Conservation (phyloP, 1,140 invertebrate genomes). For the Berghia stephanieae region DNA sequence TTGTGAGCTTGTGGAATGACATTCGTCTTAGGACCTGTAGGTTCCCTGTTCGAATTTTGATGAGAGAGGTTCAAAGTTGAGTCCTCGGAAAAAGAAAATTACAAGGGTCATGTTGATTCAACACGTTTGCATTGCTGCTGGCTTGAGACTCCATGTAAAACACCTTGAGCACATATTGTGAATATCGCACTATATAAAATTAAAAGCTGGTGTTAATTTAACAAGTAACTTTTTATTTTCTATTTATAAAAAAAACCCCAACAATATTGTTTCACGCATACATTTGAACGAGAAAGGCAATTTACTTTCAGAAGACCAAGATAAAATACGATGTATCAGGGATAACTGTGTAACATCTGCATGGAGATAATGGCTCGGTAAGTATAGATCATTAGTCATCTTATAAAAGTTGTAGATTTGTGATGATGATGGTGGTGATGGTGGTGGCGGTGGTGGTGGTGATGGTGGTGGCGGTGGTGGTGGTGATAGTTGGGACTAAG, state of each 20-base stretch:
- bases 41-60: too few species aligned
- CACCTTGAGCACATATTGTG: too few species aligned
- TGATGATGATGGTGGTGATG: slow-evolving; percentile 64
- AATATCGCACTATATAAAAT: too few species aligned
- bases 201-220: too few species aligned
- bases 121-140: too few species aligned
- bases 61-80: too few species aligned
- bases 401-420: slow-evolving; percentile 64
- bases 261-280: not conserved
- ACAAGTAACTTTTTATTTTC: too few species aligned
- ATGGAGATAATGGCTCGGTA: slow-evolving; percentile 52
- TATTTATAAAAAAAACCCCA: not conserved
- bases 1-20: too few species aligned
- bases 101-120: too few species aligned
- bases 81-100: too few species aligned
- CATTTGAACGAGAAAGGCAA: not conserved
- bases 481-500: not conserved
- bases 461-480: slow-evolving; percentile 26
- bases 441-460: slow-evolving; percentile 24
- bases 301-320: not conserved
- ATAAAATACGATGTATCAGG: not conserved
- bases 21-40: too few species aligned
- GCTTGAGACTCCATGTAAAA: too few species aligned
- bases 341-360: slow-evolving; percentile 13
- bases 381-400: slow-evolving; percentile 64